Base-by-base conservation (phyloP, 1,140 invertebrate species). In the Lepeophtheirus salmonis region DNA sequence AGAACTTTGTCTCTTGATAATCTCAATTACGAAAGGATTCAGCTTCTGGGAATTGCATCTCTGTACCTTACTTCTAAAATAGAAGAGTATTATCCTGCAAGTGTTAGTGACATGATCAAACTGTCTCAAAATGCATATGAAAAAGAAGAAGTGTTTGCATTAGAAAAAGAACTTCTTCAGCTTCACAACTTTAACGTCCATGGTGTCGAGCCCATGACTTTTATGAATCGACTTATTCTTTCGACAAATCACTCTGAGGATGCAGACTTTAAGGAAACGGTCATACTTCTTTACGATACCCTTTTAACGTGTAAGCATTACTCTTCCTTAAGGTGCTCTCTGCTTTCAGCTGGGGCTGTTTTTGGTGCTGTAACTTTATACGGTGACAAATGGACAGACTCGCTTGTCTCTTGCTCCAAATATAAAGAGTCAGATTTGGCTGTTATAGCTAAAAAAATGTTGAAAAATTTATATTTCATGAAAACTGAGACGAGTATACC, bases 201-300 rank as follows among this genome's bases (percentile, higher is more conserved):
- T n/a, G 20, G 20, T 2, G 18, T 24, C 14, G 23, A 24, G 10
- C 52, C 52, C 10, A 54, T 54, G 52, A 54, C 23, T 1, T 54
- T 54, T 23, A 21, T 54, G 52, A 54, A 54, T 20, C 52, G 52
- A 1, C n/a, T 3, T 24, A 54, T 54, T 20, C 52, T 20, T 4
- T 14, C 22, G 2, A 16, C 52, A 4, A 14, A 14, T 54, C 21
- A 20, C n/a, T n/a, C 14, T 23, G 52, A 54, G 18, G 23, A 54
- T 17, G 13, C 52, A 18, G 10, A 21, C 52, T 54, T 54, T 17
- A 54, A 17, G 52, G 52, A 54, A 20, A 24, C 52, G 14, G 20
- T n/a, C 23, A 20, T 54, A 14, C 21, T 54, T 24, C 23, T 54
- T 54, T 54, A 20, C 52, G 52, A 54, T n/a, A n/a, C n/a, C 30